Conservation (phyloP, 2,797 vertebrate species). For the Hybognathus amarus region DNA sequence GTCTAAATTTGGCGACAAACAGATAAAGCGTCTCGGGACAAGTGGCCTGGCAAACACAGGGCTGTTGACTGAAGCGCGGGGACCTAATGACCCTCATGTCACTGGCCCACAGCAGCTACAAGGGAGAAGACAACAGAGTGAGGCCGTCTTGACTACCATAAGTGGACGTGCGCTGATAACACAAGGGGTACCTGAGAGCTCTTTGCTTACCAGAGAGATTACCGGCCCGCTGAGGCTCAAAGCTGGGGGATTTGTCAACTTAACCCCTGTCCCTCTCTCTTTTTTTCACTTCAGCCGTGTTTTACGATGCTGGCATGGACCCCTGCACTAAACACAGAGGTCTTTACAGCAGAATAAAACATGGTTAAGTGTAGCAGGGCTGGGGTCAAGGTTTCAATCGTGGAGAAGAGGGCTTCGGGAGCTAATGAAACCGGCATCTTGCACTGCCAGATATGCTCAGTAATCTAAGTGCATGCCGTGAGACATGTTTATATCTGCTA, state of each 20-base stretch:
- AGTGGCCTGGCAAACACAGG: conserved; percentile 72
- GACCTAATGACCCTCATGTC: conserved; percentile 71
- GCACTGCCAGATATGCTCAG: conserved; percentile 27
- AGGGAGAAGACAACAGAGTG: conserved; percentile 64
- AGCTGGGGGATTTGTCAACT: conserved; percentile 60
- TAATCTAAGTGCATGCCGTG: conserved; percentile 12
- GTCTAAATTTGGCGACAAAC: conserved; percentile 70
- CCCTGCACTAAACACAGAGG: conserved; percentile 57
- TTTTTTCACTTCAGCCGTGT: conserved; percentile 53
- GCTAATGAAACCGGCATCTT: conserved; percentile 50
- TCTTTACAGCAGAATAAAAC: conserved; percentile 60
- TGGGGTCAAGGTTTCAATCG: conserved; percentile 69
- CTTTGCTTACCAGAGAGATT: conserved; percentile 65
- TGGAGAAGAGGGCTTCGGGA: conserved; percentile 30
- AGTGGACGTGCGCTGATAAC: conserved; percentile 77
- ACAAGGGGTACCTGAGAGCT: conserved; percentile 69
- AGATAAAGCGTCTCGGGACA: conserved; percentile 73
- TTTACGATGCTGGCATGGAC: conserved; percentile 66
- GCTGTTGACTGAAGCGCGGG: conserved; percentile 75
- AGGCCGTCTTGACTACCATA: conserved; percentile 76
- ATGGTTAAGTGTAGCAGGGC: conserved; percentile 48
- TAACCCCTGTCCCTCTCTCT: conserved; percentile 60
- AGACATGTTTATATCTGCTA: background rate
- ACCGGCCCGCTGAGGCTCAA: conserved; percentile 50
- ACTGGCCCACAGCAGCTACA: conserved; percentile 59